Percentiles rank a stretch among this genome's conserved stretches.
Evolutionary conservation across 2,113 vertebrate species (phyloP).

Genomic region (Triplophysa dalaica): DNA sequence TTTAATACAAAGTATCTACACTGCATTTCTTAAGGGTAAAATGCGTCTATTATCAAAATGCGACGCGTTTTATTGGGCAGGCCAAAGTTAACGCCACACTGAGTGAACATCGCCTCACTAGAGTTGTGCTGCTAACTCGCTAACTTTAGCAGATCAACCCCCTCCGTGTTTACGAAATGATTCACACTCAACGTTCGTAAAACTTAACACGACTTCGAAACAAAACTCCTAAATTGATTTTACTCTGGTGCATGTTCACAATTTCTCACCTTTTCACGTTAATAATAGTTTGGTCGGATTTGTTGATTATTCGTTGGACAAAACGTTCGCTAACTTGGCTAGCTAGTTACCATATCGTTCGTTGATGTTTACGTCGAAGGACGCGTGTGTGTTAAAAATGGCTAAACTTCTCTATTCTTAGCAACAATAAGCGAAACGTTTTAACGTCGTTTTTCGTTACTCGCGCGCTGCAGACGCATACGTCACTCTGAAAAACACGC

Average conservation of each 20-base stretch:
- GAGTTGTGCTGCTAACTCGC: constrained; percentile 23
- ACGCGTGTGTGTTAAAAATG: not conserved
- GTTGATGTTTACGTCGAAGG: not conserved
- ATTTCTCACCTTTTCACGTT: not conserved
- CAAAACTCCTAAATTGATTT: too few species aligned
- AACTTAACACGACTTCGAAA: not conserved
- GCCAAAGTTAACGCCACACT: not conserved
- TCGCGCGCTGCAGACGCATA: not conserved
- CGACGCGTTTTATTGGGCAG: not conserved
- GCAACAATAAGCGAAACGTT: not conserved
- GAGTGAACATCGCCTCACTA: not conserved
- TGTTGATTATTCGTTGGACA: not conserved
- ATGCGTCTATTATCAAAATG: not conserved
- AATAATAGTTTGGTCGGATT: not conserved
- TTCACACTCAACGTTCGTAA: not conserved
- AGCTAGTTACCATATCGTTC: not conserved
- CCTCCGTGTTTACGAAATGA: not conserved
- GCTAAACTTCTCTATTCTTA: not conserved
- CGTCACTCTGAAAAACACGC: constrained; percentile 4
- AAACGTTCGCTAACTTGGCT: constrained; percentile 32
- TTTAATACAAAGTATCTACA: too few species aligned
- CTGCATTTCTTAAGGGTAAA: not conserved
- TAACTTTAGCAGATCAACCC: constrained; percentile 12
- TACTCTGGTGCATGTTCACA: too few species aligned
- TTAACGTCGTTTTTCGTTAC: not conserved